These are phyloP conservation scores for Machaerirhynchus nigripectus DNA, from an alignment of 2,113 vertebrate genomes.

Conservation along the genomic window DNA sequence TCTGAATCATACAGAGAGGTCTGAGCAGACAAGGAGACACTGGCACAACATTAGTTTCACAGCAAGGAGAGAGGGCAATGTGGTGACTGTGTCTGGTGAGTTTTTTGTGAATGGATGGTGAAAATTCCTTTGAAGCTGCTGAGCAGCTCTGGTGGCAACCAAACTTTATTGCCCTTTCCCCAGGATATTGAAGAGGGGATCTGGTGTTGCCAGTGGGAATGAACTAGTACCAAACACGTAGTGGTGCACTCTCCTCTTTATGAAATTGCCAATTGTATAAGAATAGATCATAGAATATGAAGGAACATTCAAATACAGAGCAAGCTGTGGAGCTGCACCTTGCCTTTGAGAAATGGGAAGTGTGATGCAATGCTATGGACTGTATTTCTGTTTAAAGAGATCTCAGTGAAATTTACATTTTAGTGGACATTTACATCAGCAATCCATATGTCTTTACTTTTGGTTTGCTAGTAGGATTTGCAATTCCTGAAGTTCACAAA, in stretches of 20 bases:
- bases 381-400: background rate
- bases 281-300: background rate
- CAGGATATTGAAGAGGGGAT: background rate
- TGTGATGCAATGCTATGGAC: background rate
- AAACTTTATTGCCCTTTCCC: background rate
- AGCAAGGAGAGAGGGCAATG: background rate
- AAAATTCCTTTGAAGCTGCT: background rate
- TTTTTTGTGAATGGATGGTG: background rate
- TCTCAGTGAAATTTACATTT: background rate
- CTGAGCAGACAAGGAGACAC: background rate
- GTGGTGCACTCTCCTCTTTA: background rate
- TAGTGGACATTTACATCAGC: background rate
- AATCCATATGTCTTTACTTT: background rate
- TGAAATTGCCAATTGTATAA: background rate
- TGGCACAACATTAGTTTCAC: background rate
- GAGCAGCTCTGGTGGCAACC: background rate
- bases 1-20: background rate
- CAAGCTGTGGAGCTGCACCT: background rate
- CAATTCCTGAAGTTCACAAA: background rate
- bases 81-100: rapidly evolving
- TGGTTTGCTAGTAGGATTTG: background rate
- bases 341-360: background rate
- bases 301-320: background rate
- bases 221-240: background rate
- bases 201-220: background rate